phyloP scores from a whole-genome alignment of 2,113 vertebrate species.

The Casuarius casuarius region DNA sequence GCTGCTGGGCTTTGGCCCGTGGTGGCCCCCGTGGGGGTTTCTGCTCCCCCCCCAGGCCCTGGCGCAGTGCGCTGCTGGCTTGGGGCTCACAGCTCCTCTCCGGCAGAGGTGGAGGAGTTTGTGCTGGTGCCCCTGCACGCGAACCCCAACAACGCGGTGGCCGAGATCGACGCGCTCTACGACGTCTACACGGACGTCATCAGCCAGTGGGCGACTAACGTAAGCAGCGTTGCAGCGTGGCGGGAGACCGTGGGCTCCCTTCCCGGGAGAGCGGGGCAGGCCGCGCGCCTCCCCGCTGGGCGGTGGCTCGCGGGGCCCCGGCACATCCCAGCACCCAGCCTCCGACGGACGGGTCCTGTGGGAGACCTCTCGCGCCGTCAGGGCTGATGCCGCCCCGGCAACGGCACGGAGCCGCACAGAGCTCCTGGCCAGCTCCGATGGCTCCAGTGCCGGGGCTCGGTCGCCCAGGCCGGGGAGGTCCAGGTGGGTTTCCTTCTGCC shows the following conservation, averaged over 20 bases:
- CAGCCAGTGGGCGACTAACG: not conserved
- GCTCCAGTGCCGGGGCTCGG: not conserved
- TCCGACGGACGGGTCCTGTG: fast-evolving
- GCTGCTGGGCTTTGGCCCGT: not conserved
- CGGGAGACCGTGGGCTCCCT: not conserved
- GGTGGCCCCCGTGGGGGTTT: not conserved
- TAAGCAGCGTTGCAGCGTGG: fast-evolving
- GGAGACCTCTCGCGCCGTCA: fast-evolving
- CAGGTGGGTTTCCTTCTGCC: not conserved
- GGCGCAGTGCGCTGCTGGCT: not conserved
- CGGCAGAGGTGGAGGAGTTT: not conserved
- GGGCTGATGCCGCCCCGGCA: not conserved
- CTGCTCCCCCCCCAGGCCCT: not conserved
- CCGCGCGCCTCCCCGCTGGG: not conserved
- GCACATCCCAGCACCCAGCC: fast-evolving
- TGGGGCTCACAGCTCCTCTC: not conserved
- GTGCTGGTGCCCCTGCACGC: conserved; percentile 60
- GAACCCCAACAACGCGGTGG: not conserved
- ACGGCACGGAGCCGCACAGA: not conserved
- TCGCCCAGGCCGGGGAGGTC: not conserved
- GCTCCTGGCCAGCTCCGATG: not conserved
- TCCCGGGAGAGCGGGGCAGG: fast-evolving
- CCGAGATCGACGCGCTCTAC: not conserved
- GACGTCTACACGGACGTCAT: not conserved
- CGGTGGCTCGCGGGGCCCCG: not conserved